phyloP scores from a whole-genome alignment of 2,113 vertebrate genomes.

The Albula glossodonta region DNA sequence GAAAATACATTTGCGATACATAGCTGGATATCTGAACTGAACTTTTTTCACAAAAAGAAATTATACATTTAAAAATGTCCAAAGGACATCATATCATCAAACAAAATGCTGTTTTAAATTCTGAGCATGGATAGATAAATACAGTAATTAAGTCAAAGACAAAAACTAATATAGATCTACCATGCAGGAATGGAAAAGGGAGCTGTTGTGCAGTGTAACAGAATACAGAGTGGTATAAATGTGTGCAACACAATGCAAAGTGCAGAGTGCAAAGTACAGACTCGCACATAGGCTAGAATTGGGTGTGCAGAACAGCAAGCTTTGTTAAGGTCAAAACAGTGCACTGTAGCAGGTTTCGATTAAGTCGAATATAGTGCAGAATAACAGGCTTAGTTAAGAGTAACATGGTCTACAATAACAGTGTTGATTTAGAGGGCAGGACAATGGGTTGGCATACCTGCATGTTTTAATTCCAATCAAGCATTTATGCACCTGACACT shows the following conservation, averaged over 20 bases:
- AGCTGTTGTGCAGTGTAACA: neutral
- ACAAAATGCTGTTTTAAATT: neutral
- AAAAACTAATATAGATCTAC: neutral
- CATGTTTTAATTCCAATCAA: no score
- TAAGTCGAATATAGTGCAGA: neutral
- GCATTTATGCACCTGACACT: no score
- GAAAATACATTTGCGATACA: slow-evolving; percentile 40
- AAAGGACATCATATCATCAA: neutral
- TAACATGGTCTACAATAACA: no score
- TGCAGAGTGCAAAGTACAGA: neutral
- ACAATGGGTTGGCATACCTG: no score
- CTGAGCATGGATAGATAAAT: neutral
- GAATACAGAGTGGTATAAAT: neutral
- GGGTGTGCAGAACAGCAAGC: no score
- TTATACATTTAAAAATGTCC: slow-evolving; percentile 30
- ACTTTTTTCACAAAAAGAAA: slow-evolving; percentile 58
- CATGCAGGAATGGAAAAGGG: neutral
- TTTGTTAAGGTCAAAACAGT: neutral
- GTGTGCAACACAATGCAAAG: neutral
- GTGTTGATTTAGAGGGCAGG: no score
- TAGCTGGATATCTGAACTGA: slow-evolving; percentile 40
- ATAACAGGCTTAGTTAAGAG: no score
- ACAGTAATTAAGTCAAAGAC: neutral
- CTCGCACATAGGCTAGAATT: no score
- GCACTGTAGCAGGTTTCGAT: no score